These are phyloP conservation scores for Brachionus sp. DNA, from an alignment of 1,140 invertebrate species.

Conservation along the genomic window DNA sequence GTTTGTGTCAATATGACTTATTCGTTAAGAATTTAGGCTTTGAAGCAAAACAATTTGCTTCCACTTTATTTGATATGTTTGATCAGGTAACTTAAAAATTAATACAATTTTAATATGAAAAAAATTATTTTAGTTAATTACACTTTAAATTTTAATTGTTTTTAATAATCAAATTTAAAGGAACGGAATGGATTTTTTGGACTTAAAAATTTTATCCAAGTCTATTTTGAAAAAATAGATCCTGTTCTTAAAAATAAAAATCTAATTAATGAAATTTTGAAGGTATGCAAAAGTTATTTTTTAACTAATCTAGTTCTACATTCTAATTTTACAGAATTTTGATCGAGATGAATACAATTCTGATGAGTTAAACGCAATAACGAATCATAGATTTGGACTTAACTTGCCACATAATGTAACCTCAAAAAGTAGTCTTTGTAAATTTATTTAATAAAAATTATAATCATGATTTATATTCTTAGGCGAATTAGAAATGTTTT, in stretches of 20 bases:
- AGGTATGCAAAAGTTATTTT: neutral
- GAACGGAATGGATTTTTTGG: neutral
- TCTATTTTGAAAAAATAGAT: conserved; percentile 18
- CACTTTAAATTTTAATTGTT: neutral
- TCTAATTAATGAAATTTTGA: neutral
- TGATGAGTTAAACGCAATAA: neutral
- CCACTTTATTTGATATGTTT: neutral
- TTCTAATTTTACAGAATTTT: neutral
- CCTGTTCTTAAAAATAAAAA: neutral
- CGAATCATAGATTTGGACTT: neutral
- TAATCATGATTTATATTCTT: neutral
- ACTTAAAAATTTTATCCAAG: neutral
- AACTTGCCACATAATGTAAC: neutral
- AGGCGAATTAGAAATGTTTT: neutral
- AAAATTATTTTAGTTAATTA: no score
- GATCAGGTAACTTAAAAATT: conserved; percentile 1
- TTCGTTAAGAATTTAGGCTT: neutral
- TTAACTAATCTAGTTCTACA: neutral
- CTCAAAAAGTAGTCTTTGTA: neutral
- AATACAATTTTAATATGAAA: no score
- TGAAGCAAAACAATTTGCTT: neutral
- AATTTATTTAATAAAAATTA: neutral
- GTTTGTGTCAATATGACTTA: neutral
- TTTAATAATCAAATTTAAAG: neutral
- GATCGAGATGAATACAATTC: neutral